Base-by-base conservation (phyloP, 2,797 vertebrate genomes). In the Chanos chanos region DNA sequence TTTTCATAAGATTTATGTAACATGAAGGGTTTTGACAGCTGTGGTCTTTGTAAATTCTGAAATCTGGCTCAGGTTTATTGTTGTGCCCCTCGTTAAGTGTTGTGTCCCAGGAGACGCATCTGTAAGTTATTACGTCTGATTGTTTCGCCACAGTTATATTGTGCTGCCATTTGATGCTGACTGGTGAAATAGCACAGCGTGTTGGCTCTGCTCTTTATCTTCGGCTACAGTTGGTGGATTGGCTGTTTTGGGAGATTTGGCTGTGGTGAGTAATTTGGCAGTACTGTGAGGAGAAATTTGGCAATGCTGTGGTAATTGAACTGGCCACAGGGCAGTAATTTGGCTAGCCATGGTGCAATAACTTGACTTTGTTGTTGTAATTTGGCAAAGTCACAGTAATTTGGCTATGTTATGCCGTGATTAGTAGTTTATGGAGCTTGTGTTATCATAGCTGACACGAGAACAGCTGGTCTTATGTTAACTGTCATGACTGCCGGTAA, bases 391-490 rank as follows among this genome's bases (percentile, higher is more conserved):
- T 28, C 56, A 12, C 12, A n/a, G 39, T 65, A 30, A 61, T 75
- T 70, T 72, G 61, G 68, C 51, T 12, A 4, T 49, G 53, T 47
- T n/a, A n/a, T n/a, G 48, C 41, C 59, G 70, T 76, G 71, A 86
- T 83, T 76, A 79, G 64, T 61, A 62, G 78, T 79, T 73, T 61
- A 74, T 78, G 75, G 75, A 68, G 73, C 45, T 53, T 22, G 40
- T 74, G 71, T 77, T 67, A 45, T 56, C 39, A 33, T 36, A 65
- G 66, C 52, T 79, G 71, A 71, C 60, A 59, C 61, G 0, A 47
- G 25, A 76, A 68, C 79, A 79, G 73, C 73, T 72, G 75, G 63
- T 49, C 60, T 43, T 4, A 34, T 39, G 59, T 3, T 51, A 65
- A 70, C 53, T 41, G 51, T 74, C 56, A 44, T 28, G 16, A 61